Evolutionary conservation across 2,797 vertebrate genomes (phyloP), one percentile per base, ranked within the genome.

Genomic region (Cossypha dichroa): DNA sequence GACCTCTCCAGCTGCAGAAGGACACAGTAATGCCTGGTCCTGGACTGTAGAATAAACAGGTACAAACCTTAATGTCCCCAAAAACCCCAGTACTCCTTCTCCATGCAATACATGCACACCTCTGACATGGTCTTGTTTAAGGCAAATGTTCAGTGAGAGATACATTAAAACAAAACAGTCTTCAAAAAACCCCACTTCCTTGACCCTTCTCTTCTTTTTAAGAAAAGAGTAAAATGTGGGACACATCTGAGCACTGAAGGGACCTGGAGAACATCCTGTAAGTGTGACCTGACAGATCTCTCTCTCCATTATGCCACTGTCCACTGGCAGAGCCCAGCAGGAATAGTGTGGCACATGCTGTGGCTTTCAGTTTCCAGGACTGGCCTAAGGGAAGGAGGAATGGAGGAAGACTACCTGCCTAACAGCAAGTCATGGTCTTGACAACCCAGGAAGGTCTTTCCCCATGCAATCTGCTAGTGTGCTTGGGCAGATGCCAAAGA

Each of bases 261-360:
- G 11, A 34, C 15, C 31, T 40, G 40, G 63, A 88, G 46, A 82
- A 43, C 5, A 59, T 69, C 25, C 19, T 21, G 29, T 1, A 1
- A 26, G 29, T 22, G 14, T 15, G 49, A 55, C 6, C 15, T 22
- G 18, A 5, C 11, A 14, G 13, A 25, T 41, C 18, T 78, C 62
- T 52, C 9, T 23, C 36, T 79, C 51, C 17, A 3, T 21, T 59
- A 29, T 1, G 1, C 26, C 79, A 48, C 6, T 2, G 2, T 29
- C 52, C 12, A 2, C 4, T 5, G n/a, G 41, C 78, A 73, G 29
- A 56, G 34, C 17, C 29, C 59, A 90, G 55, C 36, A 26, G 6
- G 4, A 2, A 41, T 10, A 26, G 33, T 3, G 6, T 23, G 59
- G 49, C 21, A 18, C 38, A 9, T 0, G 0, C 31, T 22, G 3